Evolutionary conservation across 2,113 vertebrate species (phyloP).

Genomic region (Semnornis frantzii): DNA sequence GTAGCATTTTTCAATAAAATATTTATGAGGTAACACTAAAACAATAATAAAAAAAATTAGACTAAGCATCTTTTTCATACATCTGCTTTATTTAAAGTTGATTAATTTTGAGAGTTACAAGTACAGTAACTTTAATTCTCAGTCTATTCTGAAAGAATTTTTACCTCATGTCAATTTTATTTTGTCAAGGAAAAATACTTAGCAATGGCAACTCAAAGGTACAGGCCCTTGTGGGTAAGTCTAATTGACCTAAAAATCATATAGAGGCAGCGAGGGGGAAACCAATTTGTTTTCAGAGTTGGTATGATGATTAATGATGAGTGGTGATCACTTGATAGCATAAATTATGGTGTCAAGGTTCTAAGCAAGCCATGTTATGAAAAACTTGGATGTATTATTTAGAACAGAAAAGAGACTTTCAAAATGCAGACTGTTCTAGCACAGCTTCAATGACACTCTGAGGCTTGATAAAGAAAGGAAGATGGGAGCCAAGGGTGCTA

Average conservation of each 20-base stretch:
- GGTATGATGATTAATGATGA: background rate
- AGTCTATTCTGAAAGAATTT: background rate
- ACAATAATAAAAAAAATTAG: constrained; percentile 57
- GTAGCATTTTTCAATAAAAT: constrained; percentile 90
- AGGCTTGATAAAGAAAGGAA: background rate
- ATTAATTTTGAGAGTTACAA: background rate
- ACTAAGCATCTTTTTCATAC: constrained; percentile 26
- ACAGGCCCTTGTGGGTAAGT: background rate
- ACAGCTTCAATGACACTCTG: background rate
- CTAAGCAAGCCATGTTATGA: background rate
- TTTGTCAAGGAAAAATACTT: background rate
- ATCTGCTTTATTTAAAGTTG: background rate
- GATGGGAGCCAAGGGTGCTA: fast-evolving
- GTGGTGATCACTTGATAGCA: background rate
- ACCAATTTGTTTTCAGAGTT: background rate
- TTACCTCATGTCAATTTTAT: background rate
- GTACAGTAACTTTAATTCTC: background rate
- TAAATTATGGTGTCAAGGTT: background rate
- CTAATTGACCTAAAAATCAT: background rate
- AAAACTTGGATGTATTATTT: background rate
- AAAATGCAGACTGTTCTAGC: background rate
- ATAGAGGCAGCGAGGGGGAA: background rate
- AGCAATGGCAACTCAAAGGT: background rate
- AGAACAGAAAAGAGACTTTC: background rate
- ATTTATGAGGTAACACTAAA: constrained; percentile 90